These are phyloP conservation scores for Clupea harengus DNA, from an alignment of 2,113 vertebrate species.

Conservation along the genomic window DNA sequence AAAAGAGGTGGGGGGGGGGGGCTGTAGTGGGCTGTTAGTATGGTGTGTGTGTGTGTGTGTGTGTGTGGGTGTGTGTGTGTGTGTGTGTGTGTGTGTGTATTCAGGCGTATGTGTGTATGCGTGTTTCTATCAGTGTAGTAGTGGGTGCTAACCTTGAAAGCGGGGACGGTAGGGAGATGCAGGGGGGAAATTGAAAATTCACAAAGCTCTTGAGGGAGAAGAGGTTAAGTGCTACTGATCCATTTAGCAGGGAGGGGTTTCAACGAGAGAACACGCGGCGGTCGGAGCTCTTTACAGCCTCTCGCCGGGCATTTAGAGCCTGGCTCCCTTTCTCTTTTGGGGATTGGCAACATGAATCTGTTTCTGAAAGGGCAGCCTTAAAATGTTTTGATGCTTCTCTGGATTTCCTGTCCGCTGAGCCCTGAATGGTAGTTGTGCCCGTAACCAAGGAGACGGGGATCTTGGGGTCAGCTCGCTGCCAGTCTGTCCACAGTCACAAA, in stretches of 20 bases:
- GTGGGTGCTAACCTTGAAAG: not conserved
- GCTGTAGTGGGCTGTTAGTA: not conserved
- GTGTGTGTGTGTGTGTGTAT: not conserved
- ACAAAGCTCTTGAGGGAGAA: conserved; percentile 52
- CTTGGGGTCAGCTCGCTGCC: not conserved
- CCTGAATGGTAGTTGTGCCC: not conserved
- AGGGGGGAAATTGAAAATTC: conserved; percentile 40
- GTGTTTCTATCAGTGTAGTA: conserved; percentile 44
- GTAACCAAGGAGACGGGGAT: not conserved
- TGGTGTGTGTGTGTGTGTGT: not conserved
- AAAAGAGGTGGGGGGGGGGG: not conserved
- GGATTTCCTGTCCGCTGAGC: not conserved
- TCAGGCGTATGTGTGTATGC: conserved; percentile 9
- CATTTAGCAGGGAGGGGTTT: conserved; percentile 58
- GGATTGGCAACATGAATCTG: not conserved
- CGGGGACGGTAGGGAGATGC: not conserved
- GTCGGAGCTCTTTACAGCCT: no score
- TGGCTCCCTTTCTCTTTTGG: no score
- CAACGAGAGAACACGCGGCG: no score
- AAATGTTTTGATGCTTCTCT: not conserved
- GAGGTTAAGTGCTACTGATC: conserved; percentile 65
- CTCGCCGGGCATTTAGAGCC: no score
- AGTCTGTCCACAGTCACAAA: not conserved
- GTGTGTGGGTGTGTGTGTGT: not conserved
- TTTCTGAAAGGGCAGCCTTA: not conserved